phyloP scores from a whole-genome alignment of 1,140 invertebrate genomes.

The Drosophila virilis region DNA sequence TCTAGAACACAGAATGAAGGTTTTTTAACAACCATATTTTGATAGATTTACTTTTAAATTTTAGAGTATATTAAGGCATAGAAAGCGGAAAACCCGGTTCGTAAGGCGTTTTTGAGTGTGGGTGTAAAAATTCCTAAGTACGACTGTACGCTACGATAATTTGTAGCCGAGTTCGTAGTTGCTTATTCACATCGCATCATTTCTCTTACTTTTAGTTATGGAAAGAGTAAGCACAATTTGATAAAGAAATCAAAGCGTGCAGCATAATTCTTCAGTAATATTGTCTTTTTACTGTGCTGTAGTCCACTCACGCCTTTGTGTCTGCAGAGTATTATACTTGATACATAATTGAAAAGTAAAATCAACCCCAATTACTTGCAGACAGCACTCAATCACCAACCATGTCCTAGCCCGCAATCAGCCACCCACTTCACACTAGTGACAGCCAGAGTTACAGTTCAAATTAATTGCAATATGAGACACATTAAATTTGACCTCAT shows the following conservation, averaged over 20 bases:
- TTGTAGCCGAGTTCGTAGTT: too few species aligned
- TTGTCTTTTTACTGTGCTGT: background rate
- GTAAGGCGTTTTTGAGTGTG: too few species aligned
- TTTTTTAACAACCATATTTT: too few species aligned
- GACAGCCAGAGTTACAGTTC: constrained; percentile 53
- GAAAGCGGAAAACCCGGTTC: too few species aligned
- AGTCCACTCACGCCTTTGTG: background rate
- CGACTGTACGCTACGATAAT: too few species aligned
- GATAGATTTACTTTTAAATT: too few species aligned
- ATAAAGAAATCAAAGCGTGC: background rate
- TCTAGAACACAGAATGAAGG: too few species aligned
- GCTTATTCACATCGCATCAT: too few species aligned
- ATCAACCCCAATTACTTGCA: constrained; percentile 65
- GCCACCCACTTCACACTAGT: constrained; percentile 2
- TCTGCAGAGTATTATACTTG: background rate
- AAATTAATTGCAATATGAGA: constrained; percentile 80
- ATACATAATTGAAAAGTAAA: constrained; percentile 31
- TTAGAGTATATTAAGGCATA: too few species aligned
- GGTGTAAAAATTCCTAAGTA: too few species aligned
- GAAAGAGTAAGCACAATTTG: background rate
- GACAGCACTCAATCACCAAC: constrained; percentile 33
- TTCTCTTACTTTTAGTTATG: too few species aligned
- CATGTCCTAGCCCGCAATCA: constrained; percentile 6
- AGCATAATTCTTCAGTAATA: background rate
- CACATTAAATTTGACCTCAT: constrained; percentile 72